Evolutionary conservation across 2,888 invertebrate genomes (phyloP), one percentile per base, ranked within the genome.

Genomic region (Hylaea fasciaria): DNA sequence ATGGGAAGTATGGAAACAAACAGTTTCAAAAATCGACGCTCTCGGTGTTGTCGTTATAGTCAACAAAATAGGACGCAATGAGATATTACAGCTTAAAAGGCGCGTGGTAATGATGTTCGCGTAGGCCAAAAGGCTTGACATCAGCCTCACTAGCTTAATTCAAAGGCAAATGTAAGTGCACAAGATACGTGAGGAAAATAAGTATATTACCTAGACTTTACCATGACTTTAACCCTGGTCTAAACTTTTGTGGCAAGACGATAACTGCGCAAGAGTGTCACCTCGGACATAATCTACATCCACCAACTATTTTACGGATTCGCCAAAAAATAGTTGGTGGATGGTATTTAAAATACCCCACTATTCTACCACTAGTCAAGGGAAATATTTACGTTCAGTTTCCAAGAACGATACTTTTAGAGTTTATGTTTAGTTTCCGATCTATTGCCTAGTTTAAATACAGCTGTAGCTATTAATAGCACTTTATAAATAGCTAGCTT

Each of bases 371-470:
- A 17, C 45, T 11, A 37, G 16, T 29, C 29, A 32, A 47, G 22
- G 40, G 35, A 46, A 53, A 54, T 47, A 40, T 54, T 54, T 55
- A 48, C 47, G 28, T 48, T 41, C 7, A 9, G 51, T 41, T 57
- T 48, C 58, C 14, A 37, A 14, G 47, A 44, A 53, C 17, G 10
- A 14, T 29, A n/a, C n/a, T n/a, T n/a, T n/a, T n/a, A n/a, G n/a
- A 45, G 53, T 48, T 44, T 48, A 32, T 39, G 29, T 59, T 37
- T 14, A 44, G 39, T 14, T 49, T 47, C 48, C 29, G 41, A 46
- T 46, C 29, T 40, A 53, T 37, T 22, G n/a, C 37, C 16, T 32
- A 16, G 49, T n/a, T n/a, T n/a, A n/a, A n/a, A 35, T 13, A 11
- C 37, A 13, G 48, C 12, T 1, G 0, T 0, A 8, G n/a, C 46